phyloP scores from a whole-genome alignment of 2,113 vertebrate genomes.

The Addax nasomaculatus region DNA sequence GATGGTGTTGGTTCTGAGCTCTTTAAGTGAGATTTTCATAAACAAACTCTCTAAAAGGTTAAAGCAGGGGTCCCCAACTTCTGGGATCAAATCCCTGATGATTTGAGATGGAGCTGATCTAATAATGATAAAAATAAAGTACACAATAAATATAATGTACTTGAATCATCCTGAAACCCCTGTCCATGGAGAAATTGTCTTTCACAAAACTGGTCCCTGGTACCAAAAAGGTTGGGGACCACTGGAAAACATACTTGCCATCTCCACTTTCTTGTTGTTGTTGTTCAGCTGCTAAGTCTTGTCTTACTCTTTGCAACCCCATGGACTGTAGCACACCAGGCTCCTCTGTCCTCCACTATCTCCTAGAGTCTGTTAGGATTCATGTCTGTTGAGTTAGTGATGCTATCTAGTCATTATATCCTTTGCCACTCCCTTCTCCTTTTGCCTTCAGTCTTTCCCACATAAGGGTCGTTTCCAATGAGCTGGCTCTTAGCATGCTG shows the following conservation, averaged over 20 bases:
- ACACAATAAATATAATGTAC: background rate
- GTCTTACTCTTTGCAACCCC: background rate
- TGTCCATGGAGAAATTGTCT: background rate
- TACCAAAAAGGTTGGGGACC: background rate
- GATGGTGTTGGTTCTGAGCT: background rate
- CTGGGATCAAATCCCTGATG: background rate
- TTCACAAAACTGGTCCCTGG: background rate
- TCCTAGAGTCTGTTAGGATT: background rate
- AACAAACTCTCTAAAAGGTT: background rate
- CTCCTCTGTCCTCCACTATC: background rate
- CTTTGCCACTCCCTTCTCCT: background rate
- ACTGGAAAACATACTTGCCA: background rate
- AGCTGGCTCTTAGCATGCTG: rapidly evolving
- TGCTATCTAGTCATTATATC: background rate
- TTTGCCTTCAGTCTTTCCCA: background rate
- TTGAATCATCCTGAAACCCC: background rate
- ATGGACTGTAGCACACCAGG: background rate
- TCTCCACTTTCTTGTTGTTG: background rate
- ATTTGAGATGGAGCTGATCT: background rate
- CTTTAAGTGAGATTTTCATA: background rate
- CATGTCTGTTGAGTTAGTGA: background rate
- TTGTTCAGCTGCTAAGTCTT: background rate
- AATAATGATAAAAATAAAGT: background rate
- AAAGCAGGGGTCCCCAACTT: background rate
- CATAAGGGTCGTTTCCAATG: background rate